These are phyloP conservation scores for Synergus gifuensis DNA, from an alignment of 2,888 invertebrate genomes.

Conservation along the genomic window DNA sequence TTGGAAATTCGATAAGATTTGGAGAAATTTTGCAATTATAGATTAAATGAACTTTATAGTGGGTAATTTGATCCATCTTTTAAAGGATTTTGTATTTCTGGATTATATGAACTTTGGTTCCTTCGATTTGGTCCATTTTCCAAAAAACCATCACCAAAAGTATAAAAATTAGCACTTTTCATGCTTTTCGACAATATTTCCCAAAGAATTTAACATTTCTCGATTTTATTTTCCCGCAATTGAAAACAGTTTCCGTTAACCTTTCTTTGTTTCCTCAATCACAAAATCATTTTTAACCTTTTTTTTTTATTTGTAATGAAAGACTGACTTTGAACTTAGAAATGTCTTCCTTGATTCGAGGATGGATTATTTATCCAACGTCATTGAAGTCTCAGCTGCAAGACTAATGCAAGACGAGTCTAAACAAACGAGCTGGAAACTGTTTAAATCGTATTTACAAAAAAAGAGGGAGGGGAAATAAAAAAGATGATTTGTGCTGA, in stretches of 20 bases:
- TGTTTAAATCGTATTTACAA: background rate
- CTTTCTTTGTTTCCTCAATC: background rate
- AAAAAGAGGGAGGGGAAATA: background rate
- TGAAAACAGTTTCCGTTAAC: too few species aligned
- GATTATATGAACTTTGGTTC: too few species aligned
- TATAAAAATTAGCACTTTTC: background rate
- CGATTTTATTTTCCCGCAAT: too few species aligned
- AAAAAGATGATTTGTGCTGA: constrained; percentile 19
- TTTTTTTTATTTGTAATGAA: background rate
- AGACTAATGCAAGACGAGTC: background rate
- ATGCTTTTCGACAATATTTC: too few species aligned
- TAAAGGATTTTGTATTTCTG: too few species aligned
- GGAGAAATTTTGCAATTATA: too few species aligned
- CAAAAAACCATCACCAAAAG: background rate
- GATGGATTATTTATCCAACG: background rate
- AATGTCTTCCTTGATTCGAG: background rate
- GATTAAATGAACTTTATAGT: too few species aligned
- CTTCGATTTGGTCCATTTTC: background rate
- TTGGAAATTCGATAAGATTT: too few species aligned
- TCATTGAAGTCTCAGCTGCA: background rate
- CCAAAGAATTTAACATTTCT: too few species aligned
- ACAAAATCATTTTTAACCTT: background rate
- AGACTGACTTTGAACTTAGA: background rate
- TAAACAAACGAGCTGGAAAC: background rate
- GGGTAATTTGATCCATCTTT: too few species aligned